phyloP scores from a whole-genome alignment of 1,140 invertebrate species.

The Hormaphis cornu region DNA sequence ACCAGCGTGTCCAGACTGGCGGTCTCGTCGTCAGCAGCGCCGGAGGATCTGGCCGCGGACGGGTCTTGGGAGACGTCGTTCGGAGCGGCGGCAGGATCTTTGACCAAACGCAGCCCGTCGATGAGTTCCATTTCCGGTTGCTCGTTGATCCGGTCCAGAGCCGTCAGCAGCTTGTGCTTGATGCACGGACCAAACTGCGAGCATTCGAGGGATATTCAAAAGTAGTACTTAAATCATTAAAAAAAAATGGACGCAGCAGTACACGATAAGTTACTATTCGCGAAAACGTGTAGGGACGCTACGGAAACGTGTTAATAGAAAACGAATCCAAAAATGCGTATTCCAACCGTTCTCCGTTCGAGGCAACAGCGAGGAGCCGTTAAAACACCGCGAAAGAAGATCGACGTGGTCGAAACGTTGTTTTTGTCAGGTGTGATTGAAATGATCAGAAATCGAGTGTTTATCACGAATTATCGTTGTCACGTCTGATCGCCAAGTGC shows the following conservation, averaged over 20 bases:
- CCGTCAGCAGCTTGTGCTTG: slow-evolving; percentile 62
- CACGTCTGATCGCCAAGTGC: no score
- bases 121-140: slow-evolving; percentile 53
- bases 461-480: no score
- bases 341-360: no score
- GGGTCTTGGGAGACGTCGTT: slow-evolving; percentile 48
- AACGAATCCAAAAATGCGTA: no score
- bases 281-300: no score
- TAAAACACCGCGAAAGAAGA: no score
- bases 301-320: no score
- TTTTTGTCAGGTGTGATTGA: no score
- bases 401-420: no score
- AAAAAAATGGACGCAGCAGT: background rate
- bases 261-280: no score
- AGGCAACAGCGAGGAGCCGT: no score
- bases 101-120: slow-evolving; percentile 62
- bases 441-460: no score
- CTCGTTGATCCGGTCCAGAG: slow-evolving; percentile 59
- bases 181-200: slow-evolving; percentile 58
- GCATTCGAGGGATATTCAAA: background rate
- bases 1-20: slow-evolving; percentile 62
- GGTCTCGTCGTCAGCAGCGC: slow-evolving; percentile 54
- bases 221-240: background rate
- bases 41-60: slow-evolving; percentile 54
- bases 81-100: slow-evolving; percentile 44